Conservation (phyloP, 92 coral and sea anemone species). For the Epizoanthus fatuus region DNA sequence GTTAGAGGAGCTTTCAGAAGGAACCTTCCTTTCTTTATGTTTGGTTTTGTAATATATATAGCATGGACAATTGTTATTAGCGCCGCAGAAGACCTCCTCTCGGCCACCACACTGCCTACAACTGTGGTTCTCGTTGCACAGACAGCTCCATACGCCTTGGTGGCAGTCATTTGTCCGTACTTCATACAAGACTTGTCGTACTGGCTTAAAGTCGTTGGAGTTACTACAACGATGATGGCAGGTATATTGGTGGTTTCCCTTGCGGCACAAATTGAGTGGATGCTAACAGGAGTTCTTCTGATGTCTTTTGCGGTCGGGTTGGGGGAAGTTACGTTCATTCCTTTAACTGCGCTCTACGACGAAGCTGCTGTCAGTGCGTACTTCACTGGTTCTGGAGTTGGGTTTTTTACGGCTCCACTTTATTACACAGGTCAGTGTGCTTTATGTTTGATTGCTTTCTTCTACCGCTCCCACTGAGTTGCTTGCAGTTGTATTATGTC, state of each 20-base stretch:
- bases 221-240: constrained; percentile 23
- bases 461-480: too few relatives aligned
- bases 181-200: constrained; percentile 40
- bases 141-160: constrained; percentile 64
- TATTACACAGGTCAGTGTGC: constrained; percentile 75
- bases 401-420: constrained; percentile 65
- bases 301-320: constrained; percentile 62
- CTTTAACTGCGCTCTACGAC: constrained; percentile 71
- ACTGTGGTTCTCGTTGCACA: constrained; percentile 64
- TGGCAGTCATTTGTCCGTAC: constrained; percentile 59
- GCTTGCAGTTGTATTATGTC: too few relatives aligned
- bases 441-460: too few relatives aligned
- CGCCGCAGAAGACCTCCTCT: constrained; percentile 75
- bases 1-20: not conserved
- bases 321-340: constrained; percentile 75
- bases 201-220: constrained; percentile 35
- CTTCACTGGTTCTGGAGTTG: constrained; percentile 74
- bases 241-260: constrained; percentile 66
- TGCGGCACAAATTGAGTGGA: constrained; percentile 28
- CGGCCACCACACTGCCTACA: constrained; percentile 70
- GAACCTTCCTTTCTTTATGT: not conserved
- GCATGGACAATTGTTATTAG: constrained; percentile 59
- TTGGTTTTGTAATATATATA: constrained; percentile 50
- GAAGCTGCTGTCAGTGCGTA: constrained; percentile 66
- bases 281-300: constrained; percentile 53